These are phyloP conservation scores for Hormaphis cornu DNA, from an alignment of 1,140 invertebrate species.

Conservation along the genomic window DNA sequence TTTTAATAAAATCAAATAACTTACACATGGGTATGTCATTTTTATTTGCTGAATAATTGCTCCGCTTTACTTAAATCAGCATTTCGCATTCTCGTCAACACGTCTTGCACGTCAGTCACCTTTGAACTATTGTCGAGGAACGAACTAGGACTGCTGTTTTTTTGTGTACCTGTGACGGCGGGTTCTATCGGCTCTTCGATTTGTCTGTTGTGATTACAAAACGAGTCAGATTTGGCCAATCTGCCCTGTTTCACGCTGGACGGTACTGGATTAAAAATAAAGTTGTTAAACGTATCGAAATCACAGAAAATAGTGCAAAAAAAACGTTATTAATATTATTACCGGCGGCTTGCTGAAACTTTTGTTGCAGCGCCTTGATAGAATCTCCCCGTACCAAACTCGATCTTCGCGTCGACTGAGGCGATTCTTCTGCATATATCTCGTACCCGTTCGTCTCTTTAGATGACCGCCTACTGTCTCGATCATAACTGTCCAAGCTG, in stretches of 20 bases:
- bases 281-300: too few species aligned
- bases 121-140: slow-evolving; percentile 58
- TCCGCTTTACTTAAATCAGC: slow-evolving; percentile 57
- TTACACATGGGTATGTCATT: not conserved
- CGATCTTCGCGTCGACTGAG: slow-evolving; percentile 32
- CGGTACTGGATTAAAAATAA: slow-evolving; percentile 35
- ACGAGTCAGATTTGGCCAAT: not conserved
- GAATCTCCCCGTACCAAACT: slow-evolving; percentile 47
- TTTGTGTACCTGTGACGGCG: not conserved
- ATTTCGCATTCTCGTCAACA: slow-evolving; percentile 62
- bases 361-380: slow-evolving; percentile 60
- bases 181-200: slow-evolving; percentile 8
- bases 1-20: slow-evolving; percentile 19
- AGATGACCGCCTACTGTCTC: not conserved
- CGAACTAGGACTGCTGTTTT: slow-evolving; percentile 32
- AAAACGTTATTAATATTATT: too few species aligned
- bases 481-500: slow-evolving; percentile 5
- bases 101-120: slow-evolving; percentile 61
- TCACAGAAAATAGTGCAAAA: too few species aligned
- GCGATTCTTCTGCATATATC: not conserved
- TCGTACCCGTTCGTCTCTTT: not conserved
- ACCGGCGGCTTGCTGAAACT: slow-evolving; percentile 60
- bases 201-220: not conserved
- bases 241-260: slow-evolving; percentile 36
- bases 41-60: not conserved